Evolutionary conservation across 2,888 invertebrate genomes (phyloP).

Genomic region (Mactromeris polynyma): DNA sequence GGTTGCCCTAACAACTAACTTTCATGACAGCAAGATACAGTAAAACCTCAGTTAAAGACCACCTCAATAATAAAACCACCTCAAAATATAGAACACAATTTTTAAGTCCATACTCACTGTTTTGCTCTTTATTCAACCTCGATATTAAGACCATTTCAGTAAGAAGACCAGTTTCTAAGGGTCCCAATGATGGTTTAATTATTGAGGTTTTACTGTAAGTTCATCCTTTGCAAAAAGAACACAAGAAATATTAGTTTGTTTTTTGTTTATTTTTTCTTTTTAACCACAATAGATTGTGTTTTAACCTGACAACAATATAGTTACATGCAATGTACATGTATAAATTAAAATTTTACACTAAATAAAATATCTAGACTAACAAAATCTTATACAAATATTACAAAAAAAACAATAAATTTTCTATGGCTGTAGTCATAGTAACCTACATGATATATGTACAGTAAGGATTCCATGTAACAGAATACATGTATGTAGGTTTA

Average conservation of each 20-base stretch:
- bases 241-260: constrained; percentile 13
- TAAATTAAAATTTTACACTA: constrained; percentile 66
- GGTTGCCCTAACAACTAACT: too few relatives aligned
- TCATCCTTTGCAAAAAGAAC: not conserved
- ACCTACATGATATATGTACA: constrained; percentile 20
- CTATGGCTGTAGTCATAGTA: constrained; percentile 29
- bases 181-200: too few relatives aligned
- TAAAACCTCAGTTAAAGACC: too few relatives aligned
- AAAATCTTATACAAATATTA: constrained; percentile 38
- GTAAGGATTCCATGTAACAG: not conserved
- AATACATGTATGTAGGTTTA: not conserved
- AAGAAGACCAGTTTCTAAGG: too few relatives aligned
- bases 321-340: constrained; percentile 59
- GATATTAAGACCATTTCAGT: too few relatives aligned
- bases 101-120: too few relatives aligned
- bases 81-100: too few relatives aligned
- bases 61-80: too few relatives aligned
- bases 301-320: constrained; percentile 60
- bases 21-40: too few relatives aligned
- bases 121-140: too few relatives aligned
- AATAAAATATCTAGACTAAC: constrained; percentile 51
- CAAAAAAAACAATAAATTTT: constrained; percentile 23
- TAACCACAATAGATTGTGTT: constrained; percentile 71
- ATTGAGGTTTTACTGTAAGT: too few relatives aligned
- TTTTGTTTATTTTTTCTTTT: constrained; percentile 57